Percentiles rank a stretch among this genome's conserved stretches.
Evolutionary conservation across 2,113 vertebrate genomes (phyloP).

Genomic region (Dasyornis broadbenti): DNA sequence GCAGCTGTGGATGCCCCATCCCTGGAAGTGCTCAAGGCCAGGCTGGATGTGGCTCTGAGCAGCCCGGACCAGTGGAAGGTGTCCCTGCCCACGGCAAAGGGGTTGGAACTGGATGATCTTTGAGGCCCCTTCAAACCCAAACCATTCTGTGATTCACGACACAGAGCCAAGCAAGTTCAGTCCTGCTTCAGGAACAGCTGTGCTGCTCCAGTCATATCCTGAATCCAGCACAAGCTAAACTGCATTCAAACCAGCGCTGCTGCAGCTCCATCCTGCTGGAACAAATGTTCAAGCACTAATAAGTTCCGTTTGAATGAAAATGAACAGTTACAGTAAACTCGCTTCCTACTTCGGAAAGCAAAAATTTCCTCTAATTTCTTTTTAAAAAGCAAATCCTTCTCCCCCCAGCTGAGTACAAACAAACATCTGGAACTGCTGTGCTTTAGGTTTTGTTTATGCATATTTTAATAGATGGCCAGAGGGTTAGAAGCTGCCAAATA

Average conservation of each 20-base stretch:
- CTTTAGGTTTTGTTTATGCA: conserved; percentile 13
- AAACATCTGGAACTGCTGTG: conserved; percentile 46
- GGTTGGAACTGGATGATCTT: background rate
- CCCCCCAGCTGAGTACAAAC: conserved; percentile 3
- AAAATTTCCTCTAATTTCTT: conserved; percentile 7
- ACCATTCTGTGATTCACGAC: accelerated
- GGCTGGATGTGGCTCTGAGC: background rate
- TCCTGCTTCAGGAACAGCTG: background rate
- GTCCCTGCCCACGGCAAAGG: background rate
- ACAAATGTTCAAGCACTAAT: background rate
- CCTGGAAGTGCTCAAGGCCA: background rate
- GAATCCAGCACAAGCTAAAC: background rate
- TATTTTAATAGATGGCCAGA: background rate
- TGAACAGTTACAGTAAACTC: background rate
- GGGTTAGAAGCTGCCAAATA: conserved; percentile 22
- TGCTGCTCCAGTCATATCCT: background rate
- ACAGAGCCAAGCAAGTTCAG: background rate
- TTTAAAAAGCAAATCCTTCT: background rate
- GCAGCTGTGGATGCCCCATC: too few species aligned
- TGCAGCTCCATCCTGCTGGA: background rate
- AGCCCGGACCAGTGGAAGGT: accelerated
- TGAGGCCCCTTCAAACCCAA: background rate
- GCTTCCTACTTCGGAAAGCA: background rate
- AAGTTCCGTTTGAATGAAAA: background rate
- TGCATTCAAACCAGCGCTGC: background rate